A percentile compares a stretch with the other conserved stretches of the same genome.
These are phyloP conservation scores for Oenanthe melanoleuca DNA, from an alignment of 2,113 vertebrate species.

Conservation along the genomic window DNA sequence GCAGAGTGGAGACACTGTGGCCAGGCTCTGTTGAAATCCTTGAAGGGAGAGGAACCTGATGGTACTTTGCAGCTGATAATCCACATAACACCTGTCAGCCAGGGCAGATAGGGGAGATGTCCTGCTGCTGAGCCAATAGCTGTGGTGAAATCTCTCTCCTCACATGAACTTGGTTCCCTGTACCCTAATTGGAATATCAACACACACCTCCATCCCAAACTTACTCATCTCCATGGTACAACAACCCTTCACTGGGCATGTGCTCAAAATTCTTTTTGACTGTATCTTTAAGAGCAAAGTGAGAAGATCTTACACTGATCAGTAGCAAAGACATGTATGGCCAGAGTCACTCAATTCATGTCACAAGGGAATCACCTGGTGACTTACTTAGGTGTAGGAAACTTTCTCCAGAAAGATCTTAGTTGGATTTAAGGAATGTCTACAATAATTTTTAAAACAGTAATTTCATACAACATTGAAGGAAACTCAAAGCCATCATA, in stretches of 20 bases:
- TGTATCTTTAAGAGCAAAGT: not conserved
- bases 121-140: not conserved
- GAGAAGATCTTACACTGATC: not conserved
- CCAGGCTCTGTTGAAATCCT: not conserved
- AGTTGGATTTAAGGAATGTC: not conserved
- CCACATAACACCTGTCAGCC: too few species aligned
- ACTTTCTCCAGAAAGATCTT: not conserved
- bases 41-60: not conserved
- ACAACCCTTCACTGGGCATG: not conserved
- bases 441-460: not conserved
- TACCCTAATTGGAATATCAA: not conserved
- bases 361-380: not conserved
- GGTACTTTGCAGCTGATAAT: not conserved
- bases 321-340: not conserved
- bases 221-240: not conserved
- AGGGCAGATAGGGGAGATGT: not conserved
- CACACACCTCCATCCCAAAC: not conserved
- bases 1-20: not conserved
- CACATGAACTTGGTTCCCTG: not conserved
- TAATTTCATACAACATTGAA: not conserved
- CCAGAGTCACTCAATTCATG: not conserved
- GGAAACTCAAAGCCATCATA: not conserved
- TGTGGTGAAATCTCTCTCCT: not conserved
- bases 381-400: not conserved
- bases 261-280: not conserved